Evolutionary conservation across 2,888 invertebrate genomes (phyloP).

Genomic region (Biston betularia): DNA sequence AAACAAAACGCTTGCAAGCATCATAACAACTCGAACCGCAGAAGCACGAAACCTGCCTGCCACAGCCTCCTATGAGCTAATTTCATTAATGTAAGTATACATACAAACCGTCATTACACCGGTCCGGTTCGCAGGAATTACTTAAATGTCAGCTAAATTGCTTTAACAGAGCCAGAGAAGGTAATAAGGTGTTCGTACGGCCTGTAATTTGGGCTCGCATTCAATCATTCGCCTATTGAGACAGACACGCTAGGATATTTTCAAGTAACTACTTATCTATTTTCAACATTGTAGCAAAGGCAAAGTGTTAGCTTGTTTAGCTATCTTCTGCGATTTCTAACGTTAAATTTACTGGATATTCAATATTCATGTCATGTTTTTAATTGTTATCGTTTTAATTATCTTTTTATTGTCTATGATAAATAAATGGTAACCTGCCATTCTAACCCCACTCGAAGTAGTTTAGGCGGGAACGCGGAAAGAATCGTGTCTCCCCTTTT

Average conservation of each 20-base stretch:
- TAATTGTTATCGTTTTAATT: too few relatives aligned
- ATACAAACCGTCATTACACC: conserved; percentile 47
- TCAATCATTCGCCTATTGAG: conserved; percentile 70
- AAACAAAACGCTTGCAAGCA: neutral
- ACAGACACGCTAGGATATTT: conserved; percentile 17
- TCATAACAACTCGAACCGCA: conserved; percentile 10
- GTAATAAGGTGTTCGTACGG: conserved; percentile 82
- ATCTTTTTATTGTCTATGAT: too few relatives aligned
- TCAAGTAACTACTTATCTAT: neutral
- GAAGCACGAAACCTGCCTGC: conserved; percentile 18
- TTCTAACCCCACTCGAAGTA: too few relatives aligned
- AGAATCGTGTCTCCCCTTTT: too few relatives aligned
- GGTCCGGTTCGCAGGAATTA: conserved; percentile 77
- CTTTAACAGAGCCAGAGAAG: conserved; percentile 78
- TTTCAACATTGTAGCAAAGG: neutral
- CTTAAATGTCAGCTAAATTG: conserved; percentile 86
- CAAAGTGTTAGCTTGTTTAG: too few relatives aligned
- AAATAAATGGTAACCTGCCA: too few relatives aligned
- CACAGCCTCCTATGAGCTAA: conserved; percentile 31
- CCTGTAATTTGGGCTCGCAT: conserved; percentile 81
- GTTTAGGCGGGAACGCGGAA: too few relatives aligned
- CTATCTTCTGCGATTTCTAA: too few relatives aligned
- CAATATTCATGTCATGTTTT: too few relatives aligned
- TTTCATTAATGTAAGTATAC: conserved; percentile 44
- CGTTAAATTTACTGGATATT: too few relatives aligned